A percentile compares a stretch with the other conserved stretches of the same genome.
Evolutionary conservation across 1,140 invertebrate species (phyloP).

Genomic region (Pogonomyrmex barbatus): DNA sequence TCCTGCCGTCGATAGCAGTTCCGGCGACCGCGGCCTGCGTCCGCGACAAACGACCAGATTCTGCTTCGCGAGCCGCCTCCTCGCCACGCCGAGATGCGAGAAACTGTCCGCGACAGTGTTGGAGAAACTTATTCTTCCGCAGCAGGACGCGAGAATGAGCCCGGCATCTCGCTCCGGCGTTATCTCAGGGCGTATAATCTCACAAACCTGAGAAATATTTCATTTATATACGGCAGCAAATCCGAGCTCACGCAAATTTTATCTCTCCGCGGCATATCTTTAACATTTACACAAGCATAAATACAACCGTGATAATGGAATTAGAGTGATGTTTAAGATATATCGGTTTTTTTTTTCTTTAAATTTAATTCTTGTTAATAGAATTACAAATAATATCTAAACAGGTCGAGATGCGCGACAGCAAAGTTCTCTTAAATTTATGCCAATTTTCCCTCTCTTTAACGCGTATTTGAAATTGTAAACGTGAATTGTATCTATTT

Average conservation of each 20-base stretch:
- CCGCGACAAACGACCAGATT: conserved; percentile 37
- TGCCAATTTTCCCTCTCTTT: no score
- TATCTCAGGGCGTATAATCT: conserved; percentile 1
- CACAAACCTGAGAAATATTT: background rate
- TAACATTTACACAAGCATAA: background rate
- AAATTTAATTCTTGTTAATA: background rate
- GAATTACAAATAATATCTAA: no score
- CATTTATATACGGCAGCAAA: background rate
- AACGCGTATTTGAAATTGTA: no score
- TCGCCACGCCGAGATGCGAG: background rate
- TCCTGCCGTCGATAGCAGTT: conserved; percentile 40
- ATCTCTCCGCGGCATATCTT: background rate
- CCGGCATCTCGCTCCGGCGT: no score
- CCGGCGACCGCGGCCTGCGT: background rate
- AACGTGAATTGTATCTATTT: no score
- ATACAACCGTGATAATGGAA: background rate
- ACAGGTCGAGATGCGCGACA: no score
- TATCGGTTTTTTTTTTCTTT: background rate
- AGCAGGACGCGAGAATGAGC: background rate
- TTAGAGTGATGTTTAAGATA: background rate
- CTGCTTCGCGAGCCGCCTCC: background rate
- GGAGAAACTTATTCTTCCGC: conserved; percentile 22
- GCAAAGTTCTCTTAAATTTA: no score
- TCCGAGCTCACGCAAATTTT: background rate
- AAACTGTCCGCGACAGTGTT: conserved; percentile 1